phyloP scores from a whole-genome alignment of 2,797 vertebrate species.

The Acrocephalus scirpaceus region DNA sequence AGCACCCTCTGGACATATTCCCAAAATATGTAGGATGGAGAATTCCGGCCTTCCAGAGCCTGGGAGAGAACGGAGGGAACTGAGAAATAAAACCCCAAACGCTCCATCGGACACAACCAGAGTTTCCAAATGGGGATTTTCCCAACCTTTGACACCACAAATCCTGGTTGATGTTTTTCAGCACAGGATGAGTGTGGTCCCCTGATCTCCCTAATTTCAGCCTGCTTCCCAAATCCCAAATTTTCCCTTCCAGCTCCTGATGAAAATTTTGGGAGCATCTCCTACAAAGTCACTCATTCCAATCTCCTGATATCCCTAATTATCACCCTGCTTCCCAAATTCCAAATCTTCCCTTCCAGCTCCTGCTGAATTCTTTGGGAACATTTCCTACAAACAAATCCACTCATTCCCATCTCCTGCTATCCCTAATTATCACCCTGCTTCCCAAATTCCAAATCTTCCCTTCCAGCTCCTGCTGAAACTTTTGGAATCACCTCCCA shows the following conservation, averaged over 20 bases:
- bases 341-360: rapidly evolving
- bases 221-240: background rate
- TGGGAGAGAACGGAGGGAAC: background rate
- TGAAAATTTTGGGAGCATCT: background rate
- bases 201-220: background rate
- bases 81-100: background rate
- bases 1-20: background rate
- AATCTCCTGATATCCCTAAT: background rate
- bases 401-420: background rate
- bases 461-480: background rate
- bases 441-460: background rate
- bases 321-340: background rate
- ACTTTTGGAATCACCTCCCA: background rate
- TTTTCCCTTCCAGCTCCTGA: rapidly evolving
- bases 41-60: background rate
- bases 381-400: rapidly evolving
- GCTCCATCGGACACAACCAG: background rate
- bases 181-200: background rate
- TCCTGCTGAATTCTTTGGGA: background rate
- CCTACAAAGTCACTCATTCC: background rate
- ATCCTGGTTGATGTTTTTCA: background rate
- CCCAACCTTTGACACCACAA: background rate
- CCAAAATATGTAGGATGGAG: background rate
- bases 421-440: background rate
- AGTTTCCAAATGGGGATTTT: background rate